phyloP scores from a whole-genome alignment of 2,797 vertebrate species.

The Apogon hyalosoma region DNA sequence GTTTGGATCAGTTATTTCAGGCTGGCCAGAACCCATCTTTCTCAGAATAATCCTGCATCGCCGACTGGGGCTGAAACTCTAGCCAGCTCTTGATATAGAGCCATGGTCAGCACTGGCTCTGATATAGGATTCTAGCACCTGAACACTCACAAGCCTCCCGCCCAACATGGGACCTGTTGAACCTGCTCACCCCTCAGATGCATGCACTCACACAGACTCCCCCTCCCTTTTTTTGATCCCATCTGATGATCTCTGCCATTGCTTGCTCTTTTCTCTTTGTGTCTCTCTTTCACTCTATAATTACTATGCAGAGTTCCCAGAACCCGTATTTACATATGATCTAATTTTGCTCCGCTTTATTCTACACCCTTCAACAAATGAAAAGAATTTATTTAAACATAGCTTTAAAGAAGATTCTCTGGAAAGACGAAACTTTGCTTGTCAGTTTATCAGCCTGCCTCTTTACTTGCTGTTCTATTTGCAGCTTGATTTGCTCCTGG shows the following conservation, averaged over 20 bases:
- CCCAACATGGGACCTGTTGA: slow-evolving; percentile 80
- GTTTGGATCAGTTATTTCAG: slow-evolving; percentile 82
- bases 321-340: slow-evolving; percentile 52
- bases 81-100: slow-evolving; percentile 80
- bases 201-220: slow-evolving; percentile 49
- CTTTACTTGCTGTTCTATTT: slow-evolving; percentile 44
- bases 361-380: slow-evolving; percentile 38
- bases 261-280: slow-evolving; percentile 34
- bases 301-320: slow-evolving; percentile 44
- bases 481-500: slow-evolving; percentile 20
- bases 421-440: slow-evolving; percentile 31
- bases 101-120: slow-evolving; percentile 79
- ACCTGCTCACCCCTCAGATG: slow-evolving; percentile 78
- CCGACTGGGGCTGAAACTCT: slow-evolving; percentile 70
- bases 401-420: slow-evolving; percentile 22
- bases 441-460: slow-evolving; percentile 36
- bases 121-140: slow-evolving; percentile 83
- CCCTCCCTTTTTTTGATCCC: slow-evolving; percentile 36
- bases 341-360: slow-evolving; percentile 34
- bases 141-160: slow-evolving; percentile 67
- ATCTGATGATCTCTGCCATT: slow-evolving; percentile 37
- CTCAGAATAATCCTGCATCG: slow-evolving; percentile 80
- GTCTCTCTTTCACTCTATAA: slow-evolving; percentile 32
- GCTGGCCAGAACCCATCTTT: slow-evolving; percentile 76
- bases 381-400: slow-evolving; percentile 47